A percentile compares a stretch with the other conserved stretches of the same genome.
phyloP scores from a whole-genome alignment of 2,888 invertebrate species.

The Cheilosia grossa region DNA sequence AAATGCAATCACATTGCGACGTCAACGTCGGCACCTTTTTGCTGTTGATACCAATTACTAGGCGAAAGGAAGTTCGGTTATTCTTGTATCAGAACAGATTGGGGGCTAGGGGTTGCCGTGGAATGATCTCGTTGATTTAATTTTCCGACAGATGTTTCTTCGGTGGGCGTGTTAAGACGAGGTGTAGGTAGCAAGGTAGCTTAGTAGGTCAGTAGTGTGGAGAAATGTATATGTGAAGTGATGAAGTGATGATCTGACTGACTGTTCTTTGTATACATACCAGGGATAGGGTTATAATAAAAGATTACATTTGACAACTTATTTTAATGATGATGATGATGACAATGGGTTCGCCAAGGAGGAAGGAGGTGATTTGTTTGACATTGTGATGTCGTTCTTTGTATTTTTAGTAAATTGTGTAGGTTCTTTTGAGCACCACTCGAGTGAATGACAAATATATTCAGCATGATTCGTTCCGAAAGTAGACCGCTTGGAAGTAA shows the following conservation, averaged over 20 bases:
- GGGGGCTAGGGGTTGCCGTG: constrained; percentile 19
- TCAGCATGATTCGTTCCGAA: too few species aligned
- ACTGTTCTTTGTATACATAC: not conserved
- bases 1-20: constrained; percentile 22
- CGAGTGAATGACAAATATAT: too few species aligned
- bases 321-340: not conserved
- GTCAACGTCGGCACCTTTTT: constrained; percentile 36
- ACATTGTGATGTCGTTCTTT: not conserved
- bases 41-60: constrained; percentile 40
- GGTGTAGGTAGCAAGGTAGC: constrained; percentile 16
- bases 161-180: constrained; percentile 22
- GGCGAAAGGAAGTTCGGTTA: constrained; percentile 28
- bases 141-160: constrained; percentile 38
- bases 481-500: too few species aligned
- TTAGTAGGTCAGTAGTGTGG: constrained; percentile 35
- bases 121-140: constrained; percentile 53
- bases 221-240: not conserved
- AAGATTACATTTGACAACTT: constrained; percentile 8
- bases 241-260: not conserved
- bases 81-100: constrained; percentile 18
- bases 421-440: too few species aligned
- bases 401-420: too few species aligned
- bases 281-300: not conserved
- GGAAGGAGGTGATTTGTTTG: not conserved
- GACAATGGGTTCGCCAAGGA: not conserved